A percentile compares a stretch with the other conserved stretches of the same genome.
These are phyloP conservation scores for Tipula confusa DNA, from an alignment of 2,888 invertebrate species.

Conservation along the genomic window DNA sequence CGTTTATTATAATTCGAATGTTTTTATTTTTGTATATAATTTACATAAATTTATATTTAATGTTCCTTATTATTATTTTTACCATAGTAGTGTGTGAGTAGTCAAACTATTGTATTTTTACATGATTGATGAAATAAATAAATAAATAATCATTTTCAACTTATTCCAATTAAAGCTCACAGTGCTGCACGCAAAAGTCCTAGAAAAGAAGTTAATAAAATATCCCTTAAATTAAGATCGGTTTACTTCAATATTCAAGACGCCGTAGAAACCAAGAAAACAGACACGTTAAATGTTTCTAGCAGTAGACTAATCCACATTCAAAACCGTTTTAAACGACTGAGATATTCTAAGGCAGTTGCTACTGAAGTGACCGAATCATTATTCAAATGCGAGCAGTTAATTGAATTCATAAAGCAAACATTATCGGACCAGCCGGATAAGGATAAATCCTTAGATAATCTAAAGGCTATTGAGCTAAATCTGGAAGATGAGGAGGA, in stretches of 20 bases:
- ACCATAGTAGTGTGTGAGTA: too few species aligned
- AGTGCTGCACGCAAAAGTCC: too few species aligned
- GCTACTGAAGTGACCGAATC: not conserved
- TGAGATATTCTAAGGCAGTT: not conserved
- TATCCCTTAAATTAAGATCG: not conserved
- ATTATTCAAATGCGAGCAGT: not conserved
- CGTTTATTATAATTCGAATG: too few species aligned
- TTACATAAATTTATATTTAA: too few species aligned
- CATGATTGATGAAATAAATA: too few species aligned
- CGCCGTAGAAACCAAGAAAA: not conserved
- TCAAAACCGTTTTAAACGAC: not conserved
- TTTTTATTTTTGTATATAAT: too few species aligned
- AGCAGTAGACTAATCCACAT: not conserved
- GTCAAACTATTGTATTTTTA: too few species aligned
- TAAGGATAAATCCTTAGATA: not conserved
- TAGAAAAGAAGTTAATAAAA: too few species aligned
- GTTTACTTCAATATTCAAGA: not conserved
- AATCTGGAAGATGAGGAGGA: not conserved
- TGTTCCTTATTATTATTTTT: too few species aligned
- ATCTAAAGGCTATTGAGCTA: not conserved
- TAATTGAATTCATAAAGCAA: not conserved
- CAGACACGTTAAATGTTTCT: too few species aligned
- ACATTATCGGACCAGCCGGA: not conserved
- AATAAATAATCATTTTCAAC: too few species aligned
- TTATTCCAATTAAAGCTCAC: too few species aligned